Evolutionary conservation across 2,113 vertebrate species (phyloP).

Genomic region (Theristicus caerulescens): DNA sequence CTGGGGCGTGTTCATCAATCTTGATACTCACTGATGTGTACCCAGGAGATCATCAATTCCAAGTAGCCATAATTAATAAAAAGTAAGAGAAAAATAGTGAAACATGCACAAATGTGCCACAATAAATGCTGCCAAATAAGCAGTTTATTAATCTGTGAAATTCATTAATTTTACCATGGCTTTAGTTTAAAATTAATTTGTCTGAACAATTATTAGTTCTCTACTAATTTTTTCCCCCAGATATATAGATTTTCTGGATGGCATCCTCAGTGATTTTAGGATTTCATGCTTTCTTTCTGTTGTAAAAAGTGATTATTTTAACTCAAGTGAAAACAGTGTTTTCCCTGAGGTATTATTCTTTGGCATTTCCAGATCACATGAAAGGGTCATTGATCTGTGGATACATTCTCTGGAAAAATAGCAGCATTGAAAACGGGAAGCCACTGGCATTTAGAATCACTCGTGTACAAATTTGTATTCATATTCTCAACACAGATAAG

Average conservation of each 20-base stretch:
- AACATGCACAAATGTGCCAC: not conserved
- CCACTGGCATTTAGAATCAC: conserved; percentile 7
- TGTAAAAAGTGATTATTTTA: not conserved
- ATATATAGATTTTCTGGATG: not conserved
- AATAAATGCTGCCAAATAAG: not conserved
- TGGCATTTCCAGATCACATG: conserved; percentile 25
- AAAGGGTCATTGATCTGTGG: conserved; percentile 9
- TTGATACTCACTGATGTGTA: not conserved
- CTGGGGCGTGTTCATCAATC: not conserved
- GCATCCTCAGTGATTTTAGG: not conserved
- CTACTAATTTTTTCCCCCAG: not conserved
- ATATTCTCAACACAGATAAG: not conserved
- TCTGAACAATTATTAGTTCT: not conserved
- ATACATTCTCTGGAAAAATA: conserved; percentile 13
- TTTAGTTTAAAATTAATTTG: not conserved
- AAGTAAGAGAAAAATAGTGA: not conserved
- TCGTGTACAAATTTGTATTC: not conserved
- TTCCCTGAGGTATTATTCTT: not conserved
- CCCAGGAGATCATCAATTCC: not conserved
- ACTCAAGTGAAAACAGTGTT: not conserved
- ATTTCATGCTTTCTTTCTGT: not conserved
- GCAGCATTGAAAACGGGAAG: not conserved
- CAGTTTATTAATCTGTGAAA: not conserved
- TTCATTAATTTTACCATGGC: not conserved
- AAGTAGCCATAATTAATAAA: not conserved